Conservation (phyloP, 2,113 vertebrate species). For the Bujurquina vittata region DNA sequence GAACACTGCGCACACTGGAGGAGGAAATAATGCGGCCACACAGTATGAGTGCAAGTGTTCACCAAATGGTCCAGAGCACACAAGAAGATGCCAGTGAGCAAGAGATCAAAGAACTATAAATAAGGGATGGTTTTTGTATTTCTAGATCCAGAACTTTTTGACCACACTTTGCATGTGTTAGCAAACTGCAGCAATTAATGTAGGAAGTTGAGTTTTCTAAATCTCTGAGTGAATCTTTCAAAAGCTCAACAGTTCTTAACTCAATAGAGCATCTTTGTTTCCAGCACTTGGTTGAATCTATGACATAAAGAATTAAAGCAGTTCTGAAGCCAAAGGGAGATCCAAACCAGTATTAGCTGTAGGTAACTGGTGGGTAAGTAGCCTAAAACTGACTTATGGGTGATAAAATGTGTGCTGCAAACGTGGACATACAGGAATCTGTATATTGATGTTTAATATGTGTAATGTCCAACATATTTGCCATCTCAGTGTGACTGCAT, state of each 20-base stretch:
- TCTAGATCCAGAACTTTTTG: background rate
- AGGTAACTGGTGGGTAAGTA: background rate
- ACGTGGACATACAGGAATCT: background rate
- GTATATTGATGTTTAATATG: background rate
- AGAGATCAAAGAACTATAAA: background rate
- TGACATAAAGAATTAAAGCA: background rate
- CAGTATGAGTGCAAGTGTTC: background rate
- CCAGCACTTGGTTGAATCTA: background rate
- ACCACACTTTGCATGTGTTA: background rate
- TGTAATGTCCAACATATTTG: background rate
- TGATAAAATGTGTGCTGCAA: too few relatives aligned
- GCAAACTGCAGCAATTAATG: too few relatives aligned
- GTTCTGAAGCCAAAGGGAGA: background rate
- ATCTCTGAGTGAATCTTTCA: background rate
- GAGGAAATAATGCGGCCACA: background rate
- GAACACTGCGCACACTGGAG: background rate
- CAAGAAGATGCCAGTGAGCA: too few relatives aligned
- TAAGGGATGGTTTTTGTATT: background rate
- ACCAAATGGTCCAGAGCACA: background rate
- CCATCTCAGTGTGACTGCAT: background rate
- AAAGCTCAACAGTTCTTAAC: background rate
- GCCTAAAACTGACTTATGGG: background rate
- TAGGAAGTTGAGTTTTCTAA: background rate
- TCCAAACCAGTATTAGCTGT: background rate
- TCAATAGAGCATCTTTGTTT: background rate